Evolutionary conservation across 2,797 vertebrate species (phyloP), one percentile per base, ranked within the genome.

Genomic region (Hirundo rustica): DNA sequence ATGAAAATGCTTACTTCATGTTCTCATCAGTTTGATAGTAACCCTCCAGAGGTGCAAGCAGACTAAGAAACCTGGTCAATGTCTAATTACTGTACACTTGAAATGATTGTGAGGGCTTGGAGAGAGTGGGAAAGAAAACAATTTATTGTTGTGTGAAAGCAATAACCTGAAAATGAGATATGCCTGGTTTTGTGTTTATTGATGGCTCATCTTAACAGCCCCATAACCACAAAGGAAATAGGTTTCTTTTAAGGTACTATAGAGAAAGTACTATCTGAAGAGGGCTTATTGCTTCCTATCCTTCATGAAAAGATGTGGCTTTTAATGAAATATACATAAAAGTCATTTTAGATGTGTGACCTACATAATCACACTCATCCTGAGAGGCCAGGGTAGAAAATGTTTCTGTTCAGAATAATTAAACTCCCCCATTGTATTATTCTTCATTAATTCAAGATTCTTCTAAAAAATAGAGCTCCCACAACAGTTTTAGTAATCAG

Each of bases 371-470:
- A 36, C 75, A 96, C 47, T 53, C 21, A 7, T 87, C 66, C 68
- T 92, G 47, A 84, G 79, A 90, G 61, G 53, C 87, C 88, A 81
- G 66, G 13, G 54, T 64, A 29, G 80, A 88, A 84, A 96, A 93
- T 67, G 38, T 54, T 60, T 53, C 40, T 81, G 65, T 89, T 95
- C 47, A 67, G 76, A 95, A 93, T 86, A 94, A 96, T 95, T 96
- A 92, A 96, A 83, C 44, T 53, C 48, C 47, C 44, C 11, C 48
- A 84, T 91, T 91, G 83, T 89, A 67, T 93, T 91, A 57, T 74
- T 97, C 85, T 88, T 95, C 83, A 95, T 96, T 96, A 96, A 96
- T 96, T 96, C 84, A 95, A 64, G 96, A 92, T 97, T 96, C 68
- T 96, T 96, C 90, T 80, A 51, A 94, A 95, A 96, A 96, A 84